Evolutionary conservation across 2,113 vertebrate species (phyloP).

Genomic region (Saguinus imperator): DNA sequence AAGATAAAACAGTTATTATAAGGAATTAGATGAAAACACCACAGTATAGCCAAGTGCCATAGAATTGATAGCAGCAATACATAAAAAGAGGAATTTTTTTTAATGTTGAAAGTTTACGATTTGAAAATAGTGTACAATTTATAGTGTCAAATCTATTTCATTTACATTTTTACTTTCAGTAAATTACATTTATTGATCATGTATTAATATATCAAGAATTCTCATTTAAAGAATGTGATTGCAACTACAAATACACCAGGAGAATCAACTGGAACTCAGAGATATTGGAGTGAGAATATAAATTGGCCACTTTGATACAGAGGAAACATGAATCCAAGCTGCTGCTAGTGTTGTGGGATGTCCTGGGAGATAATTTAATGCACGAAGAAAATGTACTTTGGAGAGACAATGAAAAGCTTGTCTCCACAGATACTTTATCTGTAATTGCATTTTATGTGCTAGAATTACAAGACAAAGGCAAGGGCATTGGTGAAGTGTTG

Average conservation of each 20-base stretch:
- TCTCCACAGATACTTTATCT: constrained; percentile 68
- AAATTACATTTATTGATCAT: neutral
- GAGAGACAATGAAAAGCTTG: constrained; percentile 46
- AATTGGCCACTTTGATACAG: neutral
- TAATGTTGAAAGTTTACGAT: neutral
- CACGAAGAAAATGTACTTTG: constrained; percentile 50
- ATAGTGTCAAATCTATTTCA: neutral
- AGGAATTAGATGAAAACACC: constrained; percentile 30
- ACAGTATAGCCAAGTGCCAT: constrained; percentile 18
- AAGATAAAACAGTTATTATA: constrained; percentile 64
- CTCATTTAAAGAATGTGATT: neutral
- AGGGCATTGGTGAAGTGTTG: neutral
- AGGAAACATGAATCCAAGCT: constrained; percentile 19
- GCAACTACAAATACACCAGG: neutral
- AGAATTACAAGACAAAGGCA: constrained; percentile 49
- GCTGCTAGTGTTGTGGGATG: neutral
- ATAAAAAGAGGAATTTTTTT: neutral
- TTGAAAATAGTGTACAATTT: neutral
- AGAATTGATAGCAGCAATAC: neutral
- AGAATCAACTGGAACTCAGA: neutral
- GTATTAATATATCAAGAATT: neutral
- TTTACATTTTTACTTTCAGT: neutral
- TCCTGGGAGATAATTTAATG: constrained; percentile 51
- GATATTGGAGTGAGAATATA: constrained; percentile 17
- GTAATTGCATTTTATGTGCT: constrained; percentile 61